phyloP scores from a whole-genome alignment of 2,113 vertebrate species.

The Gavia stellata region DNA sequence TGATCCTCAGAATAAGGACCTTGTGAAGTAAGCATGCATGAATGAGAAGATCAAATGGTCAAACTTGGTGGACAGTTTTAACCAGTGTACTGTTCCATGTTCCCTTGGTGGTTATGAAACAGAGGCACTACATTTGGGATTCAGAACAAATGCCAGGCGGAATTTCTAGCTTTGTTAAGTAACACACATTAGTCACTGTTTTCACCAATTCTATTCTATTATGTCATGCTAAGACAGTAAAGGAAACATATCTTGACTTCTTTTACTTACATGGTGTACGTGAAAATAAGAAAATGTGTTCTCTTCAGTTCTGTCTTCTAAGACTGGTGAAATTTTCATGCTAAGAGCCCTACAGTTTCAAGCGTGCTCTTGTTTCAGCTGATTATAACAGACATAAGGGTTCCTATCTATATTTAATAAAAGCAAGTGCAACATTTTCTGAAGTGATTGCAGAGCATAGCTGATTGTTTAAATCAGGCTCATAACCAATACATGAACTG shows the following conservation, averaged over 20 bases:
- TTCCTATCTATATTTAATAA: constrained; percentile 69
- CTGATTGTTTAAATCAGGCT: constrained; percentile 34
- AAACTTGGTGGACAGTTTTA: neutral
- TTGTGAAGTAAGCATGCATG: neutral
- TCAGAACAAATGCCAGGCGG: neutral
- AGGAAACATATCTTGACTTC: neutral
- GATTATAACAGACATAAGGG: constrained; percentile 60
- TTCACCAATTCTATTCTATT: neutral
- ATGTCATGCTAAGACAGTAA: neutral
- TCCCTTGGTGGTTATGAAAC: neutral
- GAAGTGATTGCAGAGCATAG: constrained; percentile 15
- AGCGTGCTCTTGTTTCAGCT: constrained; percentile 43
- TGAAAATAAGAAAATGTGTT: constrained; percentile 29
- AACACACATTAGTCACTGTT: neutral
- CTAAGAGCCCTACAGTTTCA: constrained; percentile 50
- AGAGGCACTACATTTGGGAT: neutral
- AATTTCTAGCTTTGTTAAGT: constrained; percentile 19
- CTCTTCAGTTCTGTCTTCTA: neutral
- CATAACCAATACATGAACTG: constrained; percentile 39
- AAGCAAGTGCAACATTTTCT: constrained; percentile 48
- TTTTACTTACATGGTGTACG: neutral
- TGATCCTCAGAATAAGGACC: neutral
- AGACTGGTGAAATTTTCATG: constrained; percentile 68
- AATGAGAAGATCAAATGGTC: neutral
- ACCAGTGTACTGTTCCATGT: neutral